Evolutionary conservation across 2,797 vertebrate species (phyloP).

Genomic region (Peromyscus attwateri): DNA sequence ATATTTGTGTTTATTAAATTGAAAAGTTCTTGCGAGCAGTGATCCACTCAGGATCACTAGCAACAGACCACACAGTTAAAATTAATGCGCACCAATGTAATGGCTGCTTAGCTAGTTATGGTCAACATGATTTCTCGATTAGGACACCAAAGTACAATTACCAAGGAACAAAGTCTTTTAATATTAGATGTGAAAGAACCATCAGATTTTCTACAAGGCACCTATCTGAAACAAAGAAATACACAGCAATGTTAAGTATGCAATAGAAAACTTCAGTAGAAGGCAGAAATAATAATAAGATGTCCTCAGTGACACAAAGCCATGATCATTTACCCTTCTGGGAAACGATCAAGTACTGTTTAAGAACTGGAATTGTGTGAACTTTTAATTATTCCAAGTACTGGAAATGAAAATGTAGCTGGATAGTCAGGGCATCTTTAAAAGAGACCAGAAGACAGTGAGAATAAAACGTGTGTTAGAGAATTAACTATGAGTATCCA

Average conservation of each 20-base stretch:
- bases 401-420: constrained; percentile 23
- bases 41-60: not conserved
- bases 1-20: constrained; percentile 43
- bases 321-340: constrained; percentile 4
- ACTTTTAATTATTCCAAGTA: constrained; percentile 33
- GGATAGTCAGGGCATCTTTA: constrained; percentile 3
- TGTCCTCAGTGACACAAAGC: constrained; percentile 24
- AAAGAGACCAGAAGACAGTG: not conserved
- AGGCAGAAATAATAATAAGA: constrained; percentile 39
- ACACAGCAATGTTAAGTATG: constrained; percentile 18
- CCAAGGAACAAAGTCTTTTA: not conserved
- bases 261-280: constrained; percentile 42
- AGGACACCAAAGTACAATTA: not conserved
- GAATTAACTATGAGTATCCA: constrained; percentile 27
- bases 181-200: constrained; percentile 18
- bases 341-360: constrained; percentile 44
- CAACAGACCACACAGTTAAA: constrained; percentile 42
- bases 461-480: constrained; percentile 1
- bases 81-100: not conserved
- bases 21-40: constrained; percentile 24
- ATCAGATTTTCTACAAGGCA: constrained; percentile 18
- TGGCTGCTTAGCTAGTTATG: not conserved
- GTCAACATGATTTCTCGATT: not conserved
- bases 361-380: constrained; percentile 35
- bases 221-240: constrained; percentile 36